Conservation (phyloP, 35 echinoderm and acorn worm genomes). For the Nesometra sesokonis region DNA sequence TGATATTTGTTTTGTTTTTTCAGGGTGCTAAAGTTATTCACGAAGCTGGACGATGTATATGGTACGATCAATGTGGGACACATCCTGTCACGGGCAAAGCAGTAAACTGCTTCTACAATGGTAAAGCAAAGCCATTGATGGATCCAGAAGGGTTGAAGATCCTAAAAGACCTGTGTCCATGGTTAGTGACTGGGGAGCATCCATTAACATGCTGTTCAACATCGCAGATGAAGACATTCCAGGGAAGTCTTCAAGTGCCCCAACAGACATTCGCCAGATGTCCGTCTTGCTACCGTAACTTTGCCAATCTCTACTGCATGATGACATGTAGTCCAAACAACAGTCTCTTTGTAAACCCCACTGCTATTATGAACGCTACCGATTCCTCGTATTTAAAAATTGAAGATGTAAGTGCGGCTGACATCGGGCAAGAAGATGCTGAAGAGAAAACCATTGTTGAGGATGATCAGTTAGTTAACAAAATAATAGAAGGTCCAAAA, state of each 20-base stretch:
- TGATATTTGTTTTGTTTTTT: no score
- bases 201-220: constrained; percentile 66
- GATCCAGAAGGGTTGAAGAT: constrained; percentile 49
- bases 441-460: no score
- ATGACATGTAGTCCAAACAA: constrained; percentile 68
- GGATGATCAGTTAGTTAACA: no score
- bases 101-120: constrained; percentile 74
- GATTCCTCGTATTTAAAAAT: background rate
- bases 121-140: constrained; percentile 26
- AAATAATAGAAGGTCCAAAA: no score
- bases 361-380: background rate
- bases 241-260: constrained; percentile 33
- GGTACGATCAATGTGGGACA: constrained; percentile 61
- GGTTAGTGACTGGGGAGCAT: constrained; percentile 26
- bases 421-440: background rate
- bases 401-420: background rate
- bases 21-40: constrained; percentile 8
- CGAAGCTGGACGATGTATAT: constrained; percentile 64
- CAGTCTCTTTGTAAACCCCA: constrained; percentile 59
- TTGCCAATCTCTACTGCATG: constrained; percentile 52
- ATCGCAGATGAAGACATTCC: constrained; percentile 41
- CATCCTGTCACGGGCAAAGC: constrained; percentile 16
- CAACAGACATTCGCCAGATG: constrained; percentile 60
- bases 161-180: constrained; percentile 63
- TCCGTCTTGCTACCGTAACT: constrained; percentile 83